phyloP scores from a whole-genome alignment of 1,140 invertebrate genomes.

The Latrodectus geometricus region DNA sequence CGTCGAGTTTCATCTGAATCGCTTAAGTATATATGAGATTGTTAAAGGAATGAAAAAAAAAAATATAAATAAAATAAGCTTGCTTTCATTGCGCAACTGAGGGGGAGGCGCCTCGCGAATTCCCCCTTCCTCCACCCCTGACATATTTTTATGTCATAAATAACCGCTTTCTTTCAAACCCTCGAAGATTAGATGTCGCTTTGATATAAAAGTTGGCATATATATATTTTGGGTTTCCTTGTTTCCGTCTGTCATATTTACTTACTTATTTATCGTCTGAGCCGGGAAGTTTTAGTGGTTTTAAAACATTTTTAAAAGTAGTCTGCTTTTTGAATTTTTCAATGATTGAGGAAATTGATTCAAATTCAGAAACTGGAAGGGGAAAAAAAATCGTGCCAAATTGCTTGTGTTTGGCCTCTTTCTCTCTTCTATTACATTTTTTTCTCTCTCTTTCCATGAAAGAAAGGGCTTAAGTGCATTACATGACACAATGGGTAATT shows the following conservation, averaged over 20 bases:
- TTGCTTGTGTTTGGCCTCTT: neutral
- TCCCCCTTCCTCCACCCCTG: neutral
- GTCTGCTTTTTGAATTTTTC: constrained; percentile 29
- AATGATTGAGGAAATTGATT: constrained; percentile 7
- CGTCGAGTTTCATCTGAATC: constrained; percentile 35
- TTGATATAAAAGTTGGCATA: constrained; percentile 14
- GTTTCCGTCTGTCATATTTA: neutral
- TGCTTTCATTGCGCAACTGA: constrained; percentile 37
- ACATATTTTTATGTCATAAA: constrained; percentile 50
- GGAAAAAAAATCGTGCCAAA: constrained; percentile 3
- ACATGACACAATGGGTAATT: neutral
- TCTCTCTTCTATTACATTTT: neutral
- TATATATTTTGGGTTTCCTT: constrained; percentile 9
- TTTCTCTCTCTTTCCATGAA: too few relatives aligned
- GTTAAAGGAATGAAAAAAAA: neutral
- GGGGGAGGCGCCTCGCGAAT: neutral
- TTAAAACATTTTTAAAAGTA: constrained; percentile 43
- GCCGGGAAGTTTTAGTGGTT: constrained; percentile 23
- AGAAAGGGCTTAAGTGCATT: neutral
- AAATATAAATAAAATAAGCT: constrained; percentile 27
- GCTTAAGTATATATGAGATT: constrained; percentile 33
- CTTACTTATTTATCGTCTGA: constrained; percentile 4
- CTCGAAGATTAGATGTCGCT: constrained; percentile 12
- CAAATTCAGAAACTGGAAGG: neutral
- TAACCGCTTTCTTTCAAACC: constrained; percentile 36